Evolutionary conservation across 2,888 invertebrate species (phyloP).

Genomic region (Mactromeris polynyma): DNA sequence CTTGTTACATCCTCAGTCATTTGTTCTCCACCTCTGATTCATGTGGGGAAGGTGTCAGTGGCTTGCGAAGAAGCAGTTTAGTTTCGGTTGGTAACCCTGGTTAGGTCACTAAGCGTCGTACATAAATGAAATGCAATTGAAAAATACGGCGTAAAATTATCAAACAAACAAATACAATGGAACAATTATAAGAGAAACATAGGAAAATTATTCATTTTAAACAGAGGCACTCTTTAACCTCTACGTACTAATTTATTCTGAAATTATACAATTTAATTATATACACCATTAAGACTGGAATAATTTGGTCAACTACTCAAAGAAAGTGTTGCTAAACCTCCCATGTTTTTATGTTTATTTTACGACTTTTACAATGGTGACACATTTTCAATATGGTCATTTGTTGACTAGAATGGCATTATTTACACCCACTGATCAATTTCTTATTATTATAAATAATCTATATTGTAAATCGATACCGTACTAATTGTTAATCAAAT

Average conservation of each 20-base stretch:
- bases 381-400: neutral
- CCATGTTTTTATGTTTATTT: neutral
- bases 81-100: too few species aligned
- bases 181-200: too few species aligned
- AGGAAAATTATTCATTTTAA: neutral
- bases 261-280: neutral
- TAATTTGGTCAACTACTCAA: neutral
- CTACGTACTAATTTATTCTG: neutral
- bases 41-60: too few species aligned
- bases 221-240: neutral
- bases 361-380: neutral
- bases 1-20: too few species aligned
- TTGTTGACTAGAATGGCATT: neutral
- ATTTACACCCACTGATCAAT: neutral
- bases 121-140: too few species aligned
- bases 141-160: too few species aligned
- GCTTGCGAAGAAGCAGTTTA: too few species aligned
- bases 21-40: too few species aligned
- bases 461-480: too few species aligned
- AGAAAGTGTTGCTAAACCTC: neutral
- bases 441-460: too few species aligned
- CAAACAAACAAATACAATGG: too few species aligned
- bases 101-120: too few species aligned
- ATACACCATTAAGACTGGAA: neutral
- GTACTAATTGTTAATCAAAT: neutral